These are phyloP conservation scores for Zootermopsis nevadensis DNA, from an alignment of 2,888 invertebrate species.

Conservation along the genomic window DNA sequence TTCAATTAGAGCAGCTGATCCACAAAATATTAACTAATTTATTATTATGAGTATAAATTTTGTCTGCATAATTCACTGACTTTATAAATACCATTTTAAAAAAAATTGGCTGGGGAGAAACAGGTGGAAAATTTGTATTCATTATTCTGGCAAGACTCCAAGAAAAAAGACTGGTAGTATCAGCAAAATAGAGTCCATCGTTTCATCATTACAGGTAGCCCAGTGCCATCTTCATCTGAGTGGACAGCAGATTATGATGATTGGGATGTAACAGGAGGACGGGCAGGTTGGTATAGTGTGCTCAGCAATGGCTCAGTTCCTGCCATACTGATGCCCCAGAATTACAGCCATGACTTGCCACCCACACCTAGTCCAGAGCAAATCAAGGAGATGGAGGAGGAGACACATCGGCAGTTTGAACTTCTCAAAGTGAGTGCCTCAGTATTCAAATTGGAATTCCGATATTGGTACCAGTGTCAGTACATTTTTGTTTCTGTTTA, in stretches of 20 bases:
- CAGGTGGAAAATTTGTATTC: no score
- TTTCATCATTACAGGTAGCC: neutral
- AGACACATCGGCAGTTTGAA: slow-evolving; percentile 57
- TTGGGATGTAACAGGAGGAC: slow-evolving; percentile 48
- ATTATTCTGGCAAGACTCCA: no score
- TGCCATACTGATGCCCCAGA: slow-evolving; percentile 62
- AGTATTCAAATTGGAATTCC: neutral
- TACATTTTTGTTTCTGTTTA: no score
- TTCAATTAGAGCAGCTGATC: no score
- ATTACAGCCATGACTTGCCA: slow-evolving; percentile 64
- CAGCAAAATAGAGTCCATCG: no score
- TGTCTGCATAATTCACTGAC: no score
- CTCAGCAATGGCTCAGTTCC: slow-evolving; percentile 24
- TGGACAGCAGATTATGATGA: slow-evolving; percentile 29
- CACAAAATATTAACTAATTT: no score
- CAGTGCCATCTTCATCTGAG: neutral
- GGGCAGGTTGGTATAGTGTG: neutral
- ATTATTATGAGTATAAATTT: no score
- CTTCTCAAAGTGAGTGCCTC: slow-evolving; percentile 55
- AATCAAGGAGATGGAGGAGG: slow-evolving; percentile 54
- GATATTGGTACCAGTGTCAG: no score
- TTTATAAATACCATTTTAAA: no score
- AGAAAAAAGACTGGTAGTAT: no score
- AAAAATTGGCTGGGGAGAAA: no score
- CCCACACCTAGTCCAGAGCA: slow-evolving; percentile 45